Evolutionary conservation across 1,140 invertebrate genomes (phyloP).

Genomic region (Sinella curviseta): DNA sequence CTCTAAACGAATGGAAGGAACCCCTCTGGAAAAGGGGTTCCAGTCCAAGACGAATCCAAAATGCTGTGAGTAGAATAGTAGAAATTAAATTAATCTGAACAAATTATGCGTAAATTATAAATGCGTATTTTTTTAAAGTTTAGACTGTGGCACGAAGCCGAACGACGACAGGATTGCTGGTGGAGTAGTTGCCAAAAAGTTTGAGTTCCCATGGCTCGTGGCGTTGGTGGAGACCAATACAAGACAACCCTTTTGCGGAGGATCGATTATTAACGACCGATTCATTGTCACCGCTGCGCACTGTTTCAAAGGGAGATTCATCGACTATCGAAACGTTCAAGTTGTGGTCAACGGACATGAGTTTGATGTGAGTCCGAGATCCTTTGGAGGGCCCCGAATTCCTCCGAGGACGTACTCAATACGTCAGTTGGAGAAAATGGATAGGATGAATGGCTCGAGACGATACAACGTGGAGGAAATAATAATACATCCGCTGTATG

Average conservation of each 20-base stretch:
- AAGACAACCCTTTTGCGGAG: constrained; percentile 45
- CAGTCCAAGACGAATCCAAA: constrained; percentile 20
- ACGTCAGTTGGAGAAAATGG: constrained; percentile 21
- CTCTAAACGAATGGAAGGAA: constrained; percentile 33
- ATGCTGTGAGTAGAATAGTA: constrained; percentile 35
- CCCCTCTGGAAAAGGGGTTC: constrained; percentile 2
- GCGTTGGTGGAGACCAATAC: constrained; percentile 38
- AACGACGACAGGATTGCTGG: constrained; percentile 39
- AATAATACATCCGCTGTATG: constrained; percentile 46
- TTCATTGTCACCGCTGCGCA: constrained; percentile 40
- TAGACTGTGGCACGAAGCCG: constrained; percentile 39
- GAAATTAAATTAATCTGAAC: background rate
- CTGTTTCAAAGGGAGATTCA: constrained; percentile 44
- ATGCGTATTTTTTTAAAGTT: background rate
- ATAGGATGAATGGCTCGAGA: constrained; percentile 33
- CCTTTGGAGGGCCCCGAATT: background rate
- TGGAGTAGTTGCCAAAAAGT: constrained; percentile 34
- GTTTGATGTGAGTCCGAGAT: constrained; percentile 38
- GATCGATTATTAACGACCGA: constrained; percentile 41
- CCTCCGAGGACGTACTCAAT: constrained; percentile 11
- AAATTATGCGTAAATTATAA: background rate
- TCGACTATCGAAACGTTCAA: constrained; percentile 37
- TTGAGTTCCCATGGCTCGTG: constrained; percentile 44
- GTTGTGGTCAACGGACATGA: constrained; percentile 37
- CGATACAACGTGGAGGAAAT: constrained; percentile 39